Conservation (phyloP, 2,888 invertebrate species). For the Lordiphosa fenestrarum region DNA sequence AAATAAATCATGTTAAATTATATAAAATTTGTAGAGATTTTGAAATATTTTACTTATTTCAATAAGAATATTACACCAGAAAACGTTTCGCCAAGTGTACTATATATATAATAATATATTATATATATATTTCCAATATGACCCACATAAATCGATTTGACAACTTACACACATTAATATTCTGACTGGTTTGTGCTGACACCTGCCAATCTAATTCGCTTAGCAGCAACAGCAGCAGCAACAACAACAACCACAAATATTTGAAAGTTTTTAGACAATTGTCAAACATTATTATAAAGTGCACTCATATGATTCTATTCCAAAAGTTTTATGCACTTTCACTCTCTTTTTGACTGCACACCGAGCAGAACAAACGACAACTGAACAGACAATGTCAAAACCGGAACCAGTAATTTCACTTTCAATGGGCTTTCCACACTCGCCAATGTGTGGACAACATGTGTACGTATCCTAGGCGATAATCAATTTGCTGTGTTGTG, state of each 20-base stretch:
- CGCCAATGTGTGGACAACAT: conserved; percentile 54
- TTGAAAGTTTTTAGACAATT: conserved; percentile 29
- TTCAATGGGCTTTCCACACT: conserved; percentile 19
- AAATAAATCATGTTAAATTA: no score
- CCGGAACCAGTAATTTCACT: conserved; percentile 23
- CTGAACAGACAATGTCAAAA: conserved; percentile 30
- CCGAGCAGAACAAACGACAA: conserved; percentile 42
- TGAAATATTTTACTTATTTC: no score
- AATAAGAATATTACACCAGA: background rate
- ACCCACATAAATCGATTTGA: conserved; percentile 20
- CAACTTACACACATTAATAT: conserved; percentile 86
- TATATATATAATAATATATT: no score
- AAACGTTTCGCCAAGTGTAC: no score
- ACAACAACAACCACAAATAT: conserved; percentile 39
- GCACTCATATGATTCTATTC: conserved; percentile 11
- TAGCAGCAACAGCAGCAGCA: conserved; percentile 19
- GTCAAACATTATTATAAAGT: conserved; percentile 25
- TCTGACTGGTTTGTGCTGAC: conserved; percentile 84
- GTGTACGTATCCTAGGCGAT: conserved; percentile 65
- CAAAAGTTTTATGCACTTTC: background rate
- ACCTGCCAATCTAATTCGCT: conserved; percentile 24
- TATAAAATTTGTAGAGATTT: no score
- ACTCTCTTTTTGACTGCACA: conserved; percentile 38
- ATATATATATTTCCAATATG: no score
- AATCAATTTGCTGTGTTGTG: conserved; percentile 58